phyloP scores from a whole-genome alignment of 2,888 invertebrate species.

The Apamea anceps region DNA sequence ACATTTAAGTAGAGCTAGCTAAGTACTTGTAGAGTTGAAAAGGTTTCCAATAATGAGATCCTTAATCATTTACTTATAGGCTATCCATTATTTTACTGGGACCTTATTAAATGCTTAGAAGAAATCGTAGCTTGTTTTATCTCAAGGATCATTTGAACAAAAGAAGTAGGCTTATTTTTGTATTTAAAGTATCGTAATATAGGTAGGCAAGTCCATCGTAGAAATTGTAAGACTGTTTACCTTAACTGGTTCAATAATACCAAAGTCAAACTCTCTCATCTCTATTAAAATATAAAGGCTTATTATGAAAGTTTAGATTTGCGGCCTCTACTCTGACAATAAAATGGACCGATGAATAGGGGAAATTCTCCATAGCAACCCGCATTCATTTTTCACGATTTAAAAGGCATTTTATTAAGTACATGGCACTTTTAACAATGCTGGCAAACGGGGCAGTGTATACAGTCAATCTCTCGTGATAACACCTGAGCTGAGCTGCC shows the following conservation, averaged over 20 bases:
- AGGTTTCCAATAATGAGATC: constrained; percentile 25
- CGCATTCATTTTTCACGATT: not conserved
- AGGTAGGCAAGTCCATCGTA: not conserved
- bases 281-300: not conserved
- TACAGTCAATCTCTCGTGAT: no score
- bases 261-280: not conserved
- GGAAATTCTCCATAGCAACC: not conserved
- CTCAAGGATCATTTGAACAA: not conserved
- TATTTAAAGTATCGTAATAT: constrained; percentile 1
- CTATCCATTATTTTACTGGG: constrained; percentile 4
- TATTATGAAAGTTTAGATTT: not conserved
- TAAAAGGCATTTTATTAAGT: no score
- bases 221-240: not conserved
- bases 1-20: not conserved
- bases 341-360: not conserved
- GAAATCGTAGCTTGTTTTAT: not conserved
- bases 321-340: not conserved
- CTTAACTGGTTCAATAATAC: constrained; percentile 34
- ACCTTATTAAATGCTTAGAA: constrained; percentile 1
- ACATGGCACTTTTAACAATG: no score
- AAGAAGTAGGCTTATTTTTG: not conserved
- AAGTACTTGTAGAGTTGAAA: constrained; percentile 36
- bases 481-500: no score
- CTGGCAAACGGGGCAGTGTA: no score
- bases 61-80: constrained; percentile 6